These are phyloP conservation scores for Lepidonotus clava DNA, from an alignment of 2,888 invertebrate genomes.

Conservation along the genomic window DNA sequence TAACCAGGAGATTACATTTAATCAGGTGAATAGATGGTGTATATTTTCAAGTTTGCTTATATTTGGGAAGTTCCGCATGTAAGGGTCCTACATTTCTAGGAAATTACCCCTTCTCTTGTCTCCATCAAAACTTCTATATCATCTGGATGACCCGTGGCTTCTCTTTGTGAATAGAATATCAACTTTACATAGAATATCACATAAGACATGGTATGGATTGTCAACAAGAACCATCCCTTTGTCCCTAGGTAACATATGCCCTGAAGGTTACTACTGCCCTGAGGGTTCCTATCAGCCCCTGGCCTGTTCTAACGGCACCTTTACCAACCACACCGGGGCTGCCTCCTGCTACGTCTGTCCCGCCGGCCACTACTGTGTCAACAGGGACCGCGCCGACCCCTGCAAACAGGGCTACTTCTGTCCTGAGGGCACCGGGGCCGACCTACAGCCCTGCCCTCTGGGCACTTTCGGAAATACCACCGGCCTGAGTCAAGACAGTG, in stretches of 20 bases:
- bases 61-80: no score
- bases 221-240: no score
- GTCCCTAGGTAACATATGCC: slow-evolving; percentile 76
- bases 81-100: no score
- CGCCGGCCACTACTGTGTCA: slow-evolving; percentile 76
- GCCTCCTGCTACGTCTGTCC: slow-evolving; percentile 74
- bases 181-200: no score
- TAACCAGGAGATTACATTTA: no score
- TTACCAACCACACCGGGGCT: slow-evolving; percentile 77
- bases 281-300: slow-evolving; percentile 69
- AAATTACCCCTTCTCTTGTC: no score
- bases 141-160: no score
- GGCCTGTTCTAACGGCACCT: slow-evolving; percentile 75
- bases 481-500: slow-evolving; percentile 69
- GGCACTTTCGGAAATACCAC: slow-evolving; percentile 76
- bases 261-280: slow-evolving; percentile 74
- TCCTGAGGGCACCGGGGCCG: slow-evolving; percentile 76
- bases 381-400: slow-evolving; percentile 73
- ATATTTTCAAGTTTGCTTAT: no score
- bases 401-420: slow-evolving; percentile 77
- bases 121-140: no score
- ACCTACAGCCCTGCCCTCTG: slow-evolving; percentile 73
- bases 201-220: no score
- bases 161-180: no score
- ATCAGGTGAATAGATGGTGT: no score